Percentiles rank a stretch among this genome's conserved stretches.
phyloP scores from a whole-genome alignment of 2,888 invertebrate genomes.

The Tolmerus cingulatus region DNA sequence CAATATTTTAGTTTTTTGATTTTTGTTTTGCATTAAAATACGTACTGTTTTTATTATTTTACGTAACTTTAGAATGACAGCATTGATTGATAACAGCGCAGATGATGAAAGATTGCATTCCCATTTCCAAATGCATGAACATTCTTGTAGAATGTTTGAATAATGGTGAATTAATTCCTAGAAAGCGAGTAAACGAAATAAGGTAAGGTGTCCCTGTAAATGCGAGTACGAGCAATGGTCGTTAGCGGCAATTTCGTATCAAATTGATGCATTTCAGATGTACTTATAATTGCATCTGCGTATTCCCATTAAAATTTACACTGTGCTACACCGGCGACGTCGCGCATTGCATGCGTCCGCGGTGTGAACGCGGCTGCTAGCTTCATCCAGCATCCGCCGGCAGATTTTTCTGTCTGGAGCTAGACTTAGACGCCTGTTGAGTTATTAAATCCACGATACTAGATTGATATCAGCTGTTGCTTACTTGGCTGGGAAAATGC shows the following conservation, averaged over 20 bases:
- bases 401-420: conserved; percentile 17
- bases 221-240: not conserved
- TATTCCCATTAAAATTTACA: conserved; percentile 32
- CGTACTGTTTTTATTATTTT: not conserved
- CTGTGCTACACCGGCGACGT: not conserved
- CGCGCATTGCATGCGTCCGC: conserved; percentile 4
- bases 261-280: conserved; percentile 32
- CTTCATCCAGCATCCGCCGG: not conserved
- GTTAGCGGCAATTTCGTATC: conserved; percentile 16
- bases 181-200: not conserved
- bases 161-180: not conserved
- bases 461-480: conserved; percentile 15
- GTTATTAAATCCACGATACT: conserved; percentile 24
- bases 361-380: not conserved
- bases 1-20: no score
- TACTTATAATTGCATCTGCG: conserved; percentile 35
- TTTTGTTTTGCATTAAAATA: no score
- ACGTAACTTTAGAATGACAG: not conserved
- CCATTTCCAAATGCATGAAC: not conserved
- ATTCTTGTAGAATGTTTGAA: not conserved
- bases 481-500: not conserved
- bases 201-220: not conserved
- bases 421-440: conserved; percentile 24
- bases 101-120: not conserved
- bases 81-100: not conserved